Percentiles rank a stretch among this genome's conserved stretches.
Evolutionary conservation across 2,888 invertebrate species (phyloP).

Genomic region (Slavum lentiscoides): DNA sequence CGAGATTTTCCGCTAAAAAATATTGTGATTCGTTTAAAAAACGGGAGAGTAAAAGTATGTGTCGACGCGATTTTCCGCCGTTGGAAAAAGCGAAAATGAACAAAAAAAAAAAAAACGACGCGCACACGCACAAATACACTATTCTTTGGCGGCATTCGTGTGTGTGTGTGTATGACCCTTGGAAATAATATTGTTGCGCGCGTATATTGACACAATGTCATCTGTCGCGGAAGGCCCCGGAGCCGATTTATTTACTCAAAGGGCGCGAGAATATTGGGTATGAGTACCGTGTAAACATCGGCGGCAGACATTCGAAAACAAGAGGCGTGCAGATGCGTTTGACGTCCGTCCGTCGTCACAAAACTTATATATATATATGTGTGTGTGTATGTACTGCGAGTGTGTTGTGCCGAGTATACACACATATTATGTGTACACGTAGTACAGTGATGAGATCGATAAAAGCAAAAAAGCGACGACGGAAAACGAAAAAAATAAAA

Average conservation of each 20-base stretch:
- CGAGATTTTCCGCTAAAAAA: too few relatives aligned
- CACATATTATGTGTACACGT: too few relatives aligned
- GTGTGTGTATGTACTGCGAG: neutral
- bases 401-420: too few relatives aligned
- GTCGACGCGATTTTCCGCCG: too few relatives aligned
- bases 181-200: constrained; percentile 39
- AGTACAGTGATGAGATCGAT: neutral
- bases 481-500: too few relatives aligned
- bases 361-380: constrained; percentile 13
- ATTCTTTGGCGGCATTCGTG: constrained; percentile 42
- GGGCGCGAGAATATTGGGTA: constrained; percentile 48
- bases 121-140: neutral
- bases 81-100: too few relatives aligned
- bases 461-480: neutral
- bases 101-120: constrained; percentile 1
- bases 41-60: too few relatives aligned
- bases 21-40: too few relatives aligned
- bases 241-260: constrained; percentile 53
- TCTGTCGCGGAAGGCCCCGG: constrained; percentile 43
- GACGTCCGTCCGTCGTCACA: constrained; percentile 42
- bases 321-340: constrained; percentile 53
- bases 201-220: constrained; percentile 52
- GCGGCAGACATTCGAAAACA: constrained; percentile 51
- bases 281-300: constrained; percentile 53
- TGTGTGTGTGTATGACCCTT: constrained; percentile 45